Percentiles rank a stretch among this genome's conserved stretches.
Conservation (phyloP, 2,888 invertebrate genomes). For the Drosophila monieri region DNA sequence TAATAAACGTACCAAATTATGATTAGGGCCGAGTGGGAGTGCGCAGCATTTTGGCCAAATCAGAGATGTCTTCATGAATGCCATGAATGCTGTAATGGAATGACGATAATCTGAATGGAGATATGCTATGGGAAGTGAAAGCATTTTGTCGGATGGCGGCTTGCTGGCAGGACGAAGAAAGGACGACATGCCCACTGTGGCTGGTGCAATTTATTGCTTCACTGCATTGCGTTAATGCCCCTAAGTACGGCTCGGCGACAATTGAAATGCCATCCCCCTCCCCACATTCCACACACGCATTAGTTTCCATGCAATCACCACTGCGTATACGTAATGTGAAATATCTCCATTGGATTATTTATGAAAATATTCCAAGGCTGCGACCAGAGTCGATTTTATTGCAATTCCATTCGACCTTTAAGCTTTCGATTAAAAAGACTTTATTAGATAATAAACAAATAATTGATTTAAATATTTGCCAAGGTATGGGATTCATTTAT, state of each 20-base stretch:
- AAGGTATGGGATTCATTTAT: background rate
- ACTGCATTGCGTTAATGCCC: slow-evolving; percentile 48
- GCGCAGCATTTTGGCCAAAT: slow-evolving; percentile 7
- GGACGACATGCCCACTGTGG: background rate
- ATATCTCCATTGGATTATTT: slow-evolving; percentile 24
- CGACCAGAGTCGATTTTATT: slow-evolving; percentile 22
- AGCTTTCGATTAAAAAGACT: background rate
- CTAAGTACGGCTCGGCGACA: slow-evolving; percentile 39
- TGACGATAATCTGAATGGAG: slow-evolving; percentile 30
- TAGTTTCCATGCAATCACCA: slow-evolving; percentile 28
- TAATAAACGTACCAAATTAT: slow-evolving; percentile 24
- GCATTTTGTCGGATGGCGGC: slow-evolving; percentile 1
- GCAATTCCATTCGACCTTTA: slow-evolving; percentile 21
- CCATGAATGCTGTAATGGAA: slow-evolving; percentile 6
- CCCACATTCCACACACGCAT: slow-evolving; percentile 7
- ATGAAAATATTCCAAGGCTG: slow-evolving; percentile 17
- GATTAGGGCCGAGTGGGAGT: slow-evolving; percentile 4
- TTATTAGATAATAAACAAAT: background rate
- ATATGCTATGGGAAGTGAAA: background rate
- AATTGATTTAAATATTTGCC: background rate
- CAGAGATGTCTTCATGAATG: slow-evolving; percentile 11
- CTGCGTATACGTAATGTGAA: slow-evolving; percentile 42
- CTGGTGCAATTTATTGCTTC: slow-evolving; percentile 54
- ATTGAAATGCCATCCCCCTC: slow-evolving; percentile 21
- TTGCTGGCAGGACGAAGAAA: background rate